Base-by-base conservation (phyloP, 2,797 vertebrate genomes). In the Gastrophryne carolinensis region DNA sequence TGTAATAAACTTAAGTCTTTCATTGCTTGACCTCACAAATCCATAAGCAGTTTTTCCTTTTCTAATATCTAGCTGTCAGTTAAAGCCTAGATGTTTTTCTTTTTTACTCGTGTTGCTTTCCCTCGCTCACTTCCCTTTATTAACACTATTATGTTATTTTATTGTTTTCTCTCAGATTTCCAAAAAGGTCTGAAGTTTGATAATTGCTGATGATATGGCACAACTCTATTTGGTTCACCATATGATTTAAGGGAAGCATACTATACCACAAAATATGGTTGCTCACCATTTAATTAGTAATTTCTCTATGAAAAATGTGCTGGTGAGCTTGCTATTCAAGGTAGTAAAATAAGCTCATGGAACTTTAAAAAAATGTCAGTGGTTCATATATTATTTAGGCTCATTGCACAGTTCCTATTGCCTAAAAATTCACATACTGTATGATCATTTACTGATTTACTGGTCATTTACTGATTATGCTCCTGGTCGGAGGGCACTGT, bases 61-160 rank as follows among this genome's bases (percentile, higher is more conserved):
- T 80, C 79, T 58, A 72, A 79, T 34, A 73, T 0, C 0, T 82
- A 61, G 54, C 52, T 84, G 30, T 73, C 80, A 76, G 62, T 67
- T 62, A 67, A 32, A 17, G 3, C 68, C 10, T 21, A 57, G 30
- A 71, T 53, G 19, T 73, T 29, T 78, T 64, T 41, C 72, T 72
- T 64, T 41, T 5, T 7, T 35, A 53, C 52, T n/a, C 1, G 4
- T 10, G 30, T 71, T 80, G 56, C 66, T 73, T 79, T 49, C 37
- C 10, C 37, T 52, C 57, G 21, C 47, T 73, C n/a, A 26, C 2
- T n/a, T 11, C 2, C 8, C 9, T 52, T 17, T 70, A 79, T 10
- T 62, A 79, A 75, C 76, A 44, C 57, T 27, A 1, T 3, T 37
- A 79, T 77, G 13, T 58, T 23, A 24, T 77, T 83, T 77, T 78